A percentile compares a stretch with the other conserved stretches of the same genome.
These are phyloP conservation scores for Rhinophrynus dorsalis DNA, from an alignment of 2,797 vertebrate genomes.

Conservation along the genomic window DNA sequence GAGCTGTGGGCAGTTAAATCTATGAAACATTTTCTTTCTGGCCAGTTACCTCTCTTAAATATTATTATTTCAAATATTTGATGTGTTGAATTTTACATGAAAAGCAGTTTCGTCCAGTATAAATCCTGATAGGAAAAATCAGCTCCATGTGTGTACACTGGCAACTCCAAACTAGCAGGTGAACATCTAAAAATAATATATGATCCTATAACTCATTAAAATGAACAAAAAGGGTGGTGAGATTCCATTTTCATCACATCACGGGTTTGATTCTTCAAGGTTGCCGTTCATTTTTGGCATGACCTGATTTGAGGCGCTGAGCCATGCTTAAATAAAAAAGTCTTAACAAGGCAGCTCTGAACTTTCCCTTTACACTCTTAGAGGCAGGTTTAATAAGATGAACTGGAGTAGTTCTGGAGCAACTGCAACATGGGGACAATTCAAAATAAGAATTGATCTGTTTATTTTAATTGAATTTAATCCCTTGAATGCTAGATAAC, in stretches of 20 bases:
- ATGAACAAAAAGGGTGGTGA: conserved; percentile 48
- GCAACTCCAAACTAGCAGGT: conserved; percentile 44
- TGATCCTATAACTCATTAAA: conserved; percentile 49
- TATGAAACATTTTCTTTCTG: conserved; percentile 48
- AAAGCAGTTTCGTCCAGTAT: conserved; percentile 48
- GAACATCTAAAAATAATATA: conserved; percentile 51
- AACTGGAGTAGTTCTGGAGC: too few relatives aligned
- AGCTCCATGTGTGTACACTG: conserved; percentile 50
- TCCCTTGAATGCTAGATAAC: too few relatives aligned
- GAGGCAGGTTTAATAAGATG: too few relatives aligned
- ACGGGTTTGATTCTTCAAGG: conserved; percentile 47
- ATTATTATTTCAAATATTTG: conserved; percentile 50
- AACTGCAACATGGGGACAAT: too few relatives aligned
- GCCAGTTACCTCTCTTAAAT: conserved; percentile 48
- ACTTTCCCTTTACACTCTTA: too few relatives aligned
- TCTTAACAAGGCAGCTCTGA: conserved; percentile 47
- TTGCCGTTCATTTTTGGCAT: conserved; percentile 41
- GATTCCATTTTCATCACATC: conserved; percentile 51
- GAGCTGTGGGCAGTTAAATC: conserved; percentile 43
- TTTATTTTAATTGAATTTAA: too few relatives aligned
- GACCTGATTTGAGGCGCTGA: conserved; percentile 21
- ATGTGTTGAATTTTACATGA: conserved; percentile 51
- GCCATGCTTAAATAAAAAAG: conserved; percentile 58
- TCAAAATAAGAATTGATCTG: too few relatives aligned
- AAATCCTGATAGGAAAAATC: conserved; percentile 50